Evolutionary conservation across 2,113 vertebrate species (phyloP).

Genomic region (Corythoichthys intestinalis): DNA sequence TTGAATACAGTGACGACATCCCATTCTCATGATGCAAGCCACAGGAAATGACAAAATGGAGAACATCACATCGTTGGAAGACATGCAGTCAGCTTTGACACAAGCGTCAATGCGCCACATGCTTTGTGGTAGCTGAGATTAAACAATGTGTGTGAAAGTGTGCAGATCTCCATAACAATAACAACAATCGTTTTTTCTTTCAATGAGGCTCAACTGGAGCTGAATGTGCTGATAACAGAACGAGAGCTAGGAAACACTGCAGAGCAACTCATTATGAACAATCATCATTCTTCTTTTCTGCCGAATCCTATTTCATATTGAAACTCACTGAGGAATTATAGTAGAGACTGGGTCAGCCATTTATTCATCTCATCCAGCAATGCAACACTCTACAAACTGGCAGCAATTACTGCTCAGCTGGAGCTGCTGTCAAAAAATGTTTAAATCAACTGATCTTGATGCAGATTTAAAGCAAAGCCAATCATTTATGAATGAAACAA

Average conservation of each 20-base stretch:
- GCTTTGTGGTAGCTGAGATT: neutral
- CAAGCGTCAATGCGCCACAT: neutral
- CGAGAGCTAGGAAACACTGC: slow-evolving; percentile 19
- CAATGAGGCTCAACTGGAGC: neutral
- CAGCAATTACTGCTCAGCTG: slow-evolving; percentile 53
- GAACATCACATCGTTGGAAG: neutral
- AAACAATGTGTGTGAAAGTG: neutral
- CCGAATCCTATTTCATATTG: slow-evolving; percentile 55
- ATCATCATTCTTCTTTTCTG: slow-evolving; percentile 47
- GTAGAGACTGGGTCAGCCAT: slow-evolving; percentile 46
- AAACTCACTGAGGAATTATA: slow-evolving; percentile 46
- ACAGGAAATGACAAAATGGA: neutral
- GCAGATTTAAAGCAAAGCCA: slow-evolving; percentile 3
- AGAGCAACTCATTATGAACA: slow-evolving; percentile 37
- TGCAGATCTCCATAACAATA: neutral
- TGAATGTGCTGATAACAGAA: slow-evolving; percentile 19
- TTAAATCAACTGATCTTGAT: slow-evolving; percentile 24
- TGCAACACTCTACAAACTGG: slow-evolving; percentile 45
- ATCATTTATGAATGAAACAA: neutral
- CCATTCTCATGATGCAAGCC: neutral
- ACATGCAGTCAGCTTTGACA: neutral
- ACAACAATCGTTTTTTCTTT: slow-evolving; percentile 1
- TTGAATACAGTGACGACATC: neutral
- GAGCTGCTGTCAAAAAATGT: slow-evolving; percentile 38
- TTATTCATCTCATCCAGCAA: slow-evolving; percentile 56